These are phyloP conservation scores for Gerosis bhagava DNA, from an alignment of 2,888 invertebrate genomes.

Conservation along the genomic window DNA sequence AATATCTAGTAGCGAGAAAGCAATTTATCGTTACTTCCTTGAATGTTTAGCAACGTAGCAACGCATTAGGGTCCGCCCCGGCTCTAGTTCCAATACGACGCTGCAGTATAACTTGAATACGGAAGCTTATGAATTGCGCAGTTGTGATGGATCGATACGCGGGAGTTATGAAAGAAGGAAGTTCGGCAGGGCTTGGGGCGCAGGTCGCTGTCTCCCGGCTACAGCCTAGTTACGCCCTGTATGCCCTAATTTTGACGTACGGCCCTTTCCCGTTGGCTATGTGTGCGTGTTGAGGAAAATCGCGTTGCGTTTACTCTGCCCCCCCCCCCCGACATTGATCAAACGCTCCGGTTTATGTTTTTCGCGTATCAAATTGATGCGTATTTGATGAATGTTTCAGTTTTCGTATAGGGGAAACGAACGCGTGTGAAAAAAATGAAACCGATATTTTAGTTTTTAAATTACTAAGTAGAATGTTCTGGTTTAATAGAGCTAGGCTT, in stretches of 20 bases:
- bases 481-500: too few relatives aligned
- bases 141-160: constrained; percentile 78
- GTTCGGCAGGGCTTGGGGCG: constrained; percentile 77
- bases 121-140: constrained; percentile 74
- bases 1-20: constrained; percentile 1
- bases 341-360: constrained; percentile 26
- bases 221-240: constrained; percentile 79
- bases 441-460: too few relatives aligned
- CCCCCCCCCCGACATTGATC: constrained; percentile 24
- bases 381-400: constrained; percentile 28
- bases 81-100: constrained; percentile 38
- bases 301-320: too few relatives aligned
- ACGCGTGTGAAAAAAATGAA: too few relatives aligned
- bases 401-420: constrained; percentile 3
- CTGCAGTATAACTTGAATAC: constrained; percentile 44
- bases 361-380: constrained; percentile 26
- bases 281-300: constrained; percentile 56
- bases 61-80: constrained; percentile 20
- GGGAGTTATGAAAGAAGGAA: constrained; percentile 81
- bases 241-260: constrained; percentile 79
- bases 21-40: constrained; percentile 1
- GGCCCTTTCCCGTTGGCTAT: constrained; percentile 50
- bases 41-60: constrained; percentile 16
- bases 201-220: constrained; percentile 67
- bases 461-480: not conserved